Base-by-base conservation (phyloP, 2,113 vertebrate genomes). In the Eonycteris spelaea region DNA sequence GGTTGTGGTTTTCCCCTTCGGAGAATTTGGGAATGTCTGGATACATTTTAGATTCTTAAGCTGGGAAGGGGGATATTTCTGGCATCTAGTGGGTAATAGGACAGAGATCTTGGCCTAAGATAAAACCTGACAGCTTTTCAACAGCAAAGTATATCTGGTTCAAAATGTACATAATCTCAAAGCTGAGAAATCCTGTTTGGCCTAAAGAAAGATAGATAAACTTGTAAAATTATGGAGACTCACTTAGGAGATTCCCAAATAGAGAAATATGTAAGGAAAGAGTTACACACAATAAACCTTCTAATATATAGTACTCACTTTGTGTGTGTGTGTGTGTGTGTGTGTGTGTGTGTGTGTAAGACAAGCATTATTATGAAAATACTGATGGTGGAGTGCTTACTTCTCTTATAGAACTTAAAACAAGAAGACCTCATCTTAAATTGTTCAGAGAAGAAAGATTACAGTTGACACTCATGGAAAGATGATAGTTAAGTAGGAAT, bases 21-120 rank as follows among this genome's bases (percentile, higher is more conserved):
- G 26, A 26, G 24, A 33, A 48, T 35, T 77, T 84, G 35, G 21
- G 19, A 38, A 38, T 18, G 7, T 70, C 43, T 57, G 65, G 51
- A 77, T 18, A 13, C 15, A 26, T 9, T 55, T 86, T 68, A 75
- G 51, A 7, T 77, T 63, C 43, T 74, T 28, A 59, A 6, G 12
- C 4, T 38, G 2, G 22, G 59, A 57, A 0, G 4, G 2, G 5
- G 8, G 2, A 0, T 57, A 3, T 13, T 73, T 11, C 5, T 53
- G 45, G 14, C 24, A 33, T 35, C 24, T 45, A 0, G 0, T 82
- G 40, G 35, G 8, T 10, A 55, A 33, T 30, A 75, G 26, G 16
- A 33, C 43, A 67, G 65, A 26, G 10, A 6, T 18, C 7, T 28
- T 59, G 13, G 21, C 22, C 5, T 38, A 59, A 3, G 16, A 35